phyloP scores from a whole-genome alignment of 1,140 invertebrate genomes.

The Bombus confusus region DNA sequence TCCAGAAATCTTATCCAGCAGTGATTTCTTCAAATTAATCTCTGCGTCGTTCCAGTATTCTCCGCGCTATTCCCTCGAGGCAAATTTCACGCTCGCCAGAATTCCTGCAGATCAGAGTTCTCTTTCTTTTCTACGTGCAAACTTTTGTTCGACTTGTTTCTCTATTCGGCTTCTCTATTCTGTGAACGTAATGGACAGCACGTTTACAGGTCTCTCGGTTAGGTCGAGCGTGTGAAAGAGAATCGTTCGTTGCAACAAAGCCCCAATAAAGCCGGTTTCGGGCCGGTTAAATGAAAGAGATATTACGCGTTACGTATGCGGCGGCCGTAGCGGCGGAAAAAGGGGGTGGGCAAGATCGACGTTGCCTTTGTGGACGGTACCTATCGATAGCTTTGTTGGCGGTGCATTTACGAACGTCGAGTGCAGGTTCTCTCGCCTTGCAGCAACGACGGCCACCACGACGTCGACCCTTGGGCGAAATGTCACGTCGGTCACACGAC shows the following conservation, averaged over 20 bases:
- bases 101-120: background rate
- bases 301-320: conserved; percentile 57
- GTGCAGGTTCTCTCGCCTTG: conserved; percentile 2
- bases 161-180: conserved; percentile 9
- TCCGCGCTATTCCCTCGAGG: background rate
- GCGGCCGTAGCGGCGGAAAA: conserved; percentile 27
- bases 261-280: conserved; percentile 48
- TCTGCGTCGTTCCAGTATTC: background rate
- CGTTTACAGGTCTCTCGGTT: conserved; percentile 10
- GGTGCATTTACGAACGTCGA: conserved; percentile 33
- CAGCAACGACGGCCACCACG: background rate
- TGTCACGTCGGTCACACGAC: conserved; percentile 54
- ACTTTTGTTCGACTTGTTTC: conserved; percentile 13
- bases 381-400: conserved; percentile 52
- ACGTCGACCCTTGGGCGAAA: conserved; percentile 41
- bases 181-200: conserved; percentile 26
- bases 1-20: background rate
- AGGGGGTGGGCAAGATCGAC: conserved; percentile 38
- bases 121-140: background rate
- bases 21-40: conserved; percentile 31
- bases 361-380: conserved; percentile 35
- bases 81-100: conserved; percentile 12
- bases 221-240: conserved; percentile 17
- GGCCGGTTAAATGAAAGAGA: conserved; percentile 55
- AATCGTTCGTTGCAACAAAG: conserved; percentile 33